Base-by-base conservation (phyloP, 2,113 vertebrate species). In the Artemisiospiza belli region DNA sequence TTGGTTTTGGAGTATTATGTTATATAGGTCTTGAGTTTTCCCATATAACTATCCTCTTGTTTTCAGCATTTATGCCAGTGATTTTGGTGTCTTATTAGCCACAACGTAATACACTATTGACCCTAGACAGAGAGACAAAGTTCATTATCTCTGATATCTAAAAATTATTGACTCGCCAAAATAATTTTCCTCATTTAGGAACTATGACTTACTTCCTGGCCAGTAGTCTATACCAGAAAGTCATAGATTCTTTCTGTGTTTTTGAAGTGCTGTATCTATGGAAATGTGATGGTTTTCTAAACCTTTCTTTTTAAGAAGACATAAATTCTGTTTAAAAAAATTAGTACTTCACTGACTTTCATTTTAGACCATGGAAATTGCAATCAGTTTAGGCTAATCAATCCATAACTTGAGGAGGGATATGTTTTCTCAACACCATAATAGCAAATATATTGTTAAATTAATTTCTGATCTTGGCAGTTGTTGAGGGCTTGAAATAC, bases 401-500 rank as follows among this genome's bases (percentile, higher is more conserved):
- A 72, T 78, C 57, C 30, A 22, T 81, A 78, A 75, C 41, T 87
- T 59, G 27, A 89, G 61, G 7, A 75, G 49, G 19, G 37, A 14
- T 91, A 20, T 47, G n/a, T 85, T 89, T 96, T 94, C 58, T 87
- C 57, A 82, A 61, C 37, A 75, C 9, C 23, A 43, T 83, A 87
- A 73, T 61, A 73, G 54, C 49, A 83, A 54, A 80, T 93, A 33
- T 57, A 76, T 83, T 90, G 54, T 85, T 93, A 93, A 55, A 55
- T 83, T 75, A 87, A 57, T 95, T 95, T 94, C 77, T 84, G 76
- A 58, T 94, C 52, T 67, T 89, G 87, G 18, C 55, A 68, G 66
- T 92, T 92, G 64, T 89, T 84, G 74, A 94, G 74, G 62, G 44
- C 67, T 89, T 87, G 66, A 94, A 92, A 84, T 79, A 79, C 66